Evolutionary conservation across 2,797 vertebrate genomes (phyloP).

Genomic region (Centroberyx gerrardi): DNA sequence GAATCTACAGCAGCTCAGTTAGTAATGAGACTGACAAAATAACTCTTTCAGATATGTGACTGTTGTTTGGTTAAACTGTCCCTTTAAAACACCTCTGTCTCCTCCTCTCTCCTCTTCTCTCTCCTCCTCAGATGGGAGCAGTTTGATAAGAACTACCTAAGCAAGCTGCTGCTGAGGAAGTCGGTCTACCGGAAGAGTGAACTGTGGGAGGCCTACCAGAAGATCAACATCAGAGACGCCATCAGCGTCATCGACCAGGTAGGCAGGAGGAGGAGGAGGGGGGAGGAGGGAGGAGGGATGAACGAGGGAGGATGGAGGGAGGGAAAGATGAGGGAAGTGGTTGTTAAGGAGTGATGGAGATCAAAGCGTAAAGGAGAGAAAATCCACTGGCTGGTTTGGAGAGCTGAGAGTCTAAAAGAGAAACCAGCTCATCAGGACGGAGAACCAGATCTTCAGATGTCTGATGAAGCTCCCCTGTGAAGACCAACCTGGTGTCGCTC

Average conservation of each 20-base stretch:
- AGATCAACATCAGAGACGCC: slow-evolving; percentile 96
- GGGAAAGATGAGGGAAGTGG: neutral
- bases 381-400: too few relatives aligned
- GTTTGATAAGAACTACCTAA: slow-evolving; percentile 98
- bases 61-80: too few relatives aligned
- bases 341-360: neutral
- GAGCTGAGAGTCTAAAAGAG: too few relatives aligned
- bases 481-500: too few relatives aligned
- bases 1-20: too few relatives aligned
- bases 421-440: too few relatives aligned
- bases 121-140: slow-evolving; percentile 91
- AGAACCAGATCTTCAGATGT: too few relatives aligned
- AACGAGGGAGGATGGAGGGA: too few relatives aligned
- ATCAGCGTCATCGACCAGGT: slow-evolving; percentile 97
- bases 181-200: slow-evolving; percentile 95
- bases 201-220: slow-evolving; percentile 98
- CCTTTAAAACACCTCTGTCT: neutral
- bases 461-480: too few relatives aligned
- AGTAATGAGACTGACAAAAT: too few relatives aligned
- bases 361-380: neutral
- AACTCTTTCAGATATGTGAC: too few relatives aligned
- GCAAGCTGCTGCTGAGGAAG: slow-evolving; percentile 93
- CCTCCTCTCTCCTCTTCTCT: neutral
- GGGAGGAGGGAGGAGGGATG: neutral
- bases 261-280: neutral